Percentiles rank a stretch among this genome's conserved stretches.
These are phyloP conservation scores for Rhinoraja longicauda DNA, from an alignment of 2,797 vertebrate genomes.

Conservation along the genomic window DNA sequence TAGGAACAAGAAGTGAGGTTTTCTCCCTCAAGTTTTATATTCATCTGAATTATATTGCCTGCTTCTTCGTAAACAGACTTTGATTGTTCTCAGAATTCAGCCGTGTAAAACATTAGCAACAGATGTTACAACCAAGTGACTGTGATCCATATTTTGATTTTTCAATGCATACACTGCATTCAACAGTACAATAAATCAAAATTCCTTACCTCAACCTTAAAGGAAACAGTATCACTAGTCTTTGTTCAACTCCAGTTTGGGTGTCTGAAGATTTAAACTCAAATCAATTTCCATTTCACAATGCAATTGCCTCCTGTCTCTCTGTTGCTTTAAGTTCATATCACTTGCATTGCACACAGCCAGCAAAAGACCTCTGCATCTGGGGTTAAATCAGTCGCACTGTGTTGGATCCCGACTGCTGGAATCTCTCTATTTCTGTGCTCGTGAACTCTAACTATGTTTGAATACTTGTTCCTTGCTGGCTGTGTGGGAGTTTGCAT, in stretches of 20 bases:
- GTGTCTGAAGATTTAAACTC: background rate
- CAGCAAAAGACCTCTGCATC: background rate
- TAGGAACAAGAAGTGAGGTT: background rate
- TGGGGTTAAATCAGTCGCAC: background rate
- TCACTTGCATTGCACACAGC: background rate
- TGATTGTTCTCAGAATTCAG: background rate
- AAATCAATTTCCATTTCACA: slow-evolving; percentile 35
- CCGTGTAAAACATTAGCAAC: background rate
- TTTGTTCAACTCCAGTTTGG: slow-evolving; percentile 14
- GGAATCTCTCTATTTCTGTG: background rate
- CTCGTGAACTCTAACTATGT: background rate
- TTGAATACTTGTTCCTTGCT: background rate
- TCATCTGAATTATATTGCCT: background rate
- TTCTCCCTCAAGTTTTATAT: background rate
- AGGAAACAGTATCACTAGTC: slow-evolving; percentile 15
- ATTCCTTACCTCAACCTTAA: background rate
- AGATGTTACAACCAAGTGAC: background rate
- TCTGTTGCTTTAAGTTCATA: background rate
- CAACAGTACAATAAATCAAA: slow-evolving; percentile 10
- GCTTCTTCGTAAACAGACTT: background rate
- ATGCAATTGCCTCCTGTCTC: slow-evolving; percentile 18
- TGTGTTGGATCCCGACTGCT: background rate
- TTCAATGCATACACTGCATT: background rate
- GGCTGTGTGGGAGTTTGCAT: slow-evolving; percentile 28
- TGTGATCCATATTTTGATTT: background rate